Base-by-base conservation (phyloP, 1,140 invertebrate species). In the Camponotus floridanus region DNA sequence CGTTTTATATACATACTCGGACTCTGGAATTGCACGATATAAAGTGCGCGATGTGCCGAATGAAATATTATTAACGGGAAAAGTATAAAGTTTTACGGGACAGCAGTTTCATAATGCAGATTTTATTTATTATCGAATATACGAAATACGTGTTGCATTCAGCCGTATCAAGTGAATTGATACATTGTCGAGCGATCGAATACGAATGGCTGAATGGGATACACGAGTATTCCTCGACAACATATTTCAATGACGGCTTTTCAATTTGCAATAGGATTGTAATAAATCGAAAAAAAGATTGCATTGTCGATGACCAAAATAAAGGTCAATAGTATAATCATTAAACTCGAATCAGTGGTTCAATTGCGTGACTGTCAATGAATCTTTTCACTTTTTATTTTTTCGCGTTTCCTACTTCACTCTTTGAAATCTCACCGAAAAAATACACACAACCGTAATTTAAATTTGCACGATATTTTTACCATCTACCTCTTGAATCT, bases 41-140 rank as follows among this genome's bases (percentile, higher is more conserved):
- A 39, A 55, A 31, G n/a, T 39, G 61, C 33, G 21, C 31, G 42
- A 11, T 11, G 26, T 45, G 0, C 26, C 8, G 13, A 55, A 51
- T 79, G 18, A 70, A 61, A 70, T 33, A 18, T 78, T 78, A 80
- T 80, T 80, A 71, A 70, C n/a, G 65, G 15, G 15, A 59, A 70
- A 70, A 39, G 42, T 51, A 18, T 71, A 55, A 81, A 81, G 21
- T 36, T 81, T 18, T 73, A 59, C 36, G 26, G n/a, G 33, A 68
- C 33, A 73, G 11, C 26, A 45, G 26, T 45, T 45, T 36, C 55
- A 74, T 83, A 81, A 81, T 81, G 15, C 36, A 73, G 68, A 83
- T 74, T 62, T 73, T 83, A 83, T 83, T 83, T 83, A 83, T 83
- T 83, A 83, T 83, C n/a, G 13, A 55, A 33, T 18, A 7, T 74